These are phyloP conservation scores for Pherbina coryleti DNA, from an alignment of 2,888 invertebrate species.

Conservation along the genomic window DNA sequence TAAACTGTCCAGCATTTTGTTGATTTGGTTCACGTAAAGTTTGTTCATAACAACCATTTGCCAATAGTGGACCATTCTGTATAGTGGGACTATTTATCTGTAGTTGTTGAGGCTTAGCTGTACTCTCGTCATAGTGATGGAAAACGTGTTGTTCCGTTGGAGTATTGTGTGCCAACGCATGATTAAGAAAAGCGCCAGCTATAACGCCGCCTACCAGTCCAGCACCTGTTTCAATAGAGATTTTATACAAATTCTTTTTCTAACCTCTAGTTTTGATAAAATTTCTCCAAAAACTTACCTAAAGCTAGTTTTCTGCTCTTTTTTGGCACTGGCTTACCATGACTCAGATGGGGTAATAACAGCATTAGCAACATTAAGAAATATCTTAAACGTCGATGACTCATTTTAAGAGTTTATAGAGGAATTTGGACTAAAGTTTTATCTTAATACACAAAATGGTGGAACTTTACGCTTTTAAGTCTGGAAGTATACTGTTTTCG, in stretches of 20 bases:
- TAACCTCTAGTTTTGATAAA: background rate
- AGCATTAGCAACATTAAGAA: background rate
- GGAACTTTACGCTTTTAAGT: background rate
- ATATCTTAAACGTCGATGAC: background rate
- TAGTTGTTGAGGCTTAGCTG: background rate
- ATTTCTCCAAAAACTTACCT: background rate
- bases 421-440: background rate
- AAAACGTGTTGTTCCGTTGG: background rate
- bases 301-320: background rate
- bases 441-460: background rate
- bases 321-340: background rate
- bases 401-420: background rate
- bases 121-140: background rate
- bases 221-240: background rate
- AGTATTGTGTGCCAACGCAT: background rate
- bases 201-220: background rate
- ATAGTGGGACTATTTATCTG: background rate
- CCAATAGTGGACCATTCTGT: background rate
- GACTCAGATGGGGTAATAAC: background rate
- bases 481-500: background rate
- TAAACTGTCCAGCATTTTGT: background rate
- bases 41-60: slow-evolving; percentile 6
- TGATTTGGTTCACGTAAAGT: slow-evolving; percentile 3
- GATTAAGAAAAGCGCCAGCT: background rate
- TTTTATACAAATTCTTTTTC: background rate